Evolutionary conservation across 2,888 invertebrate species (phyloP).

Genomic region (Drosophila melanosoma): DNA sequence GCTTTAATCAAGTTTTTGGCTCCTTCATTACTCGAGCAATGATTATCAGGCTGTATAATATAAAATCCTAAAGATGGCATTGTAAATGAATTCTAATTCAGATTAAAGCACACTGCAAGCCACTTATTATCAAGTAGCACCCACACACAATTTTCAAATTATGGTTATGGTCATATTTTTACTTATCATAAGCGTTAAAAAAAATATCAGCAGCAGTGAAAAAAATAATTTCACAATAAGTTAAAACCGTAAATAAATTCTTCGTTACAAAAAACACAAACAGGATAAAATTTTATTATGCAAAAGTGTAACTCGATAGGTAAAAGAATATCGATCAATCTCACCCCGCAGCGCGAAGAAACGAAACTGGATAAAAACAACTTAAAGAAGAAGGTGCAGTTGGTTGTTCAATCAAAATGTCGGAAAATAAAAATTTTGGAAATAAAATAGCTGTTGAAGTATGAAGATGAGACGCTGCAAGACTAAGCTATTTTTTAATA

Average conservation of each 20-base stretch:
- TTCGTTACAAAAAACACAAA: background rate
- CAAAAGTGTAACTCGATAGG: background rate
- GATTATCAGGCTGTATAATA: background rate
- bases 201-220: too few relatives aligned
- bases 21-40: background rate
- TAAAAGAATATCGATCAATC: too few relatives aligned
- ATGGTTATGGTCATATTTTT: slow-evolving; percentile 16
- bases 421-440: too few relatives aligned
- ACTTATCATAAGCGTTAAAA: background rate
- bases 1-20: background rate
- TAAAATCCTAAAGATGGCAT: background rate
- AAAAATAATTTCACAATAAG: too few relatives aligned
- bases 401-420: too few relatives aligned
- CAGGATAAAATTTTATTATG: too few relatives aligned
- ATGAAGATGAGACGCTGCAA: too few relatives aligned
- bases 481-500: too few relatives aligned
- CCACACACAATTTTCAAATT: slow-evolving; percentile 40
- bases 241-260: too few relatives aligned
- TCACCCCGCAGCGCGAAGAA: background rate
- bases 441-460: too few relatives aligned
- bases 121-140: slow-evolving; percentile 9
- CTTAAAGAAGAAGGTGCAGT: too few relatives aligned
- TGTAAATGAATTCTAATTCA: background rate
- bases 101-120: background rate
- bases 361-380: too few relatives aligned